Conservation (phyloP, 2,113 vertebrate species). For the Tupaia chinensis region DNA sequence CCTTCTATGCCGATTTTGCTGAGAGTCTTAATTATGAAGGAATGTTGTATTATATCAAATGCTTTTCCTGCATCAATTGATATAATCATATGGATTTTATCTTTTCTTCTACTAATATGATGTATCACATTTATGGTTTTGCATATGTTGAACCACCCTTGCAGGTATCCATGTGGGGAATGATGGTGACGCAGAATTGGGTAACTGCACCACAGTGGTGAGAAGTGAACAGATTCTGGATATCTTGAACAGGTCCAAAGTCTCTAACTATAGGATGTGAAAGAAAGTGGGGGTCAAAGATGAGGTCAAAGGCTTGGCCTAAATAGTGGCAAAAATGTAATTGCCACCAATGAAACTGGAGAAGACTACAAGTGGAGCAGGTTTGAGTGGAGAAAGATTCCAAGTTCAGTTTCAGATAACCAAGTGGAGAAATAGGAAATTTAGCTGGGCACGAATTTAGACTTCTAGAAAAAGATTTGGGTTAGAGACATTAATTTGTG, state of each 20-base stretch:
- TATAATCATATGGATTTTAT: too few relatives aligned
- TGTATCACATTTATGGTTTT: too few relatives aligned
- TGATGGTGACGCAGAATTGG: not conserved
- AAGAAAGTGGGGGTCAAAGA: not conserved
- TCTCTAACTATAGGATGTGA: not conserved
- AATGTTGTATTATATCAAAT: too few relatives aligned
- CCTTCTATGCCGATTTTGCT: too few relatives aligned
- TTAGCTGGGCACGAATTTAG: not conserved
- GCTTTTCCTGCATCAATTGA: too few relatives aligned
- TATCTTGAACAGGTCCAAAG: not conserved
- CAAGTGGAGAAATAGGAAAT: not conserved
- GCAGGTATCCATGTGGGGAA: not conserved
- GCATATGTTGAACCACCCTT: not conserved
- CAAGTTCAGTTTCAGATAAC: not conserved
- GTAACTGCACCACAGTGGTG: not conserved
- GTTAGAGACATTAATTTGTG: not conserved
- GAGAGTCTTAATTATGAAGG: too few relatives aligned
- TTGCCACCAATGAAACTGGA: not conserved
- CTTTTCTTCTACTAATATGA: too few relatives aligned
- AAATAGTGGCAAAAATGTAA: not conserved
- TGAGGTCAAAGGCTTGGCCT: not conserved
- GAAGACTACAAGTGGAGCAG: not conserved
- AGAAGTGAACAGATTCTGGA: not conserved
- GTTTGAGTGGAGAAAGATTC: not conserved
- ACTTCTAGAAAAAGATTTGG: not conserved